Conservation (phyloP, 2,113 vertebrate species). For the Burhinus bistriatus region DNA sequence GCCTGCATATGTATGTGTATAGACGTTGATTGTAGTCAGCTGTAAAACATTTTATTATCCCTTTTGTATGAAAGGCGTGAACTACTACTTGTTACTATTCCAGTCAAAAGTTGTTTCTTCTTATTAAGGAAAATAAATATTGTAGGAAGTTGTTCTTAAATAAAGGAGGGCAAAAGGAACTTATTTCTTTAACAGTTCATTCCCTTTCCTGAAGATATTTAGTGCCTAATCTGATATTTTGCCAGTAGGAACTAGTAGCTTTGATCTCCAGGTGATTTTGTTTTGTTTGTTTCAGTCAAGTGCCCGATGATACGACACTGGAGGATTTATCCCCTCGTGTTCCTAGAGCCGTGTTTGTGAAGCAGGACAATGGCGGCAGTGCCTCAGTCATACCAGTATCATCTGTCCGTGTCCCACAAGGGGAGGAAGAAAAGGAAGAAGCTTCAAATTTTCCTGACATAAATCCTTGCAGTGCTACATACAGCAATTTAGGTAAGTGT, state of each 20-base stretch:
- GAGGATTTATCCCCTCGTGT: slow-evolving; percentile 70
- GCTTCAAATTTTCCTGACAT: slow-evolving; percentile 75
- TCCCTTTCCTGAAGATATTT: not conserved
- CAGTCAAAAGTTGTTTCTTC: not conserved
- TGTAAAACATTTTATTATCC: not conserved
- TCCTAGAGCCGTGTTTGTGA: slow-evolving; percentile 56
- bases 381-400: slow-evolving; percentile 54
- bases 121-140: not conserved
- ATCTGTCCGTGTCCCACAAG: slow-evolving; percentile 61
- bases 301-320: slow-evolving; percentile 69
- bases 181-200: not conserved
- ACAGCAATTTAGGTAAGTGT: slow-evolving; percentile 91
- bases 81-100: not conserved
- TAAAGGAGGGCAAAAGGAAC: not conserved
- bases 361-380: slow-evolving; percentile 55
- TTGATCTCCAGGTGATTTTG: not conserved
- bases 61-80: not conserved
- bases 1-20: not conserved
- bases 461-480: slow-evolving; percentile 88
- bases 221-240: not conserved
- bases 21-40: not conserved
- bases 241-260: not conserved
- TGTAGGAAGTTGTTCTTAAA: not conserved
- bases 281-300: slow-evolving; percentile 78
- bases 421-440: slow-evolving; percentile 76